Evolutionary conservation across 2,888 invertebrate species (phyloP).

Genomic region (Mythimna albipuncta): DNA sequence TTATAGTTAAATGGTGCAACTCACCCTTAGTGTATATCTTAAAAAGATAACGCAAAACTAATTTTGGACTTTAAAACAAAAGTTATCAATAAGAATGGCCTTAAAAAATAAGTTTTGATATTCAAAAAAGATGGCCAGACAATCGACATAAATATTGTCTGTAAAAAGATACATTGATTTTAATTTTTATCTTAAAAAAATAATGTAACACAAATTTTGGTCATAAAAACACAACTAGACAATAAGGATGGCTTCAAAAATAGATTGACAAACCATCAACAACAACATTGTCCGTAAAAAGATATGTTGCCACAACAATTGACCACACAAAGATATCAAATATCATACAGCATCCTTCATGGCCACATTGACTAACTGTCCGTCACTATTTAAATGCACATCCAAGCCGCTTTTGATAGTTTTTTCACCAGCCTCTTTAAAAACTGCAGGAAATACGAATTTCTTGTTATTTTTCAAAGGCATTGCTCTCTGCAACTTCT

Average conservation of each 20-base stretch:
- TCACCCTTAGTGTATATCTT: too few species aligned
- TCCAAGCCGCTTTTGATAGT: slow-evolving; percentile 17
- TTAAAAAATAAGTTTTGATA: neutral
- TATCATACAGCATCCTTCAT: slow-evolving; percentile 27
- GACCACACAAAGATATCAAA: neutral
- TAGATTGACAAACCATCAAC: neutral
- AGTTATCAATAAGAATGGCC: neutral
- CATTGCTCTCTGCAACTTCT: slow-evolving; percentile 93
- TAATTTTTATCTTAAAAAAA: too few species aligned
- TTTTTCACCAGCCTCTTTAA: slow-evolving; percentile 27
- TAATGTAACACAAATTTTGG: neutral
- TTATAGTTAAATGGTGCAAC: too few species aligned
- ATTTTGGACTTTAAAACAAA: neutral
- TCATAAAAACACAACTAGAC: neutral
- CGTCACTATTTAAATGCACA: slow-evolving; percentile 51
- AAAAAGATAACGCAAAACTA: neutral
- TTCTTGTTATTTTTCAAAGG: slow-evolving; percentile 71
- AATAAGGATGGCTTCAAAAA: neutral
- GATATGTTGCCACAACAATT: neutral
- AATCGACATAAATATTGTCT: too few species aligned
- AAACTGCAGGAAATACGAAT: slow-evolving; percentile 30
- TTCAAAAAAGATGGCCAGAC: neutral
- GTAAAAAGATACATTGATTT: too few species aligned
- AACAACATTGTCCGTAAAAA: slow-evolving; percentile 3
- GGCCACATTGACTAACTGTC: slow-evolving; percentile 44